Evolutionary conservation across 2,888 invertebrate genomes (phyloP).

Genomic region (Agrenia bidenticulata): DNA sequence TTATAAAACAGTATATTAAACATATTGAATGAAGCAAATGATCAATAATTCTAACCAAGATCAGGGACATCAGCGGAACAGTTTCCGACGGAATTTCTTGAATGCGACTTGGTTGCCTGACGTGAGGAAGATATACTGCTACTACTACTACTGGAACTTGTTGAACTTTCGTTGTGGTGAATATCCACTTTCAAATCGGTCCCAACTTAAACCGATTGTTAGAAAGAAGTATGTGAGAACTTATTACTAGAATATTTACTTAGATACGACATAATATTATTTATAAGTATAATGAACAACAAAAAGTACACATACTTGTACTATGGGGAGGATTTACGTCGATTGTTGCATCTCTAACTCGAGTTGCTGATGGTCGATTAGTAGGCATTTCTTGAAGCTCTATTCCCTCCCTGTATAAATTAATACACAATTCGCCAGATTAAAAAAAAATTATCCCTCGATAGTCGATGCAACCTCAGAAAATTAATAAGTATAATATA

Average conservation of each 20-base stretch:
- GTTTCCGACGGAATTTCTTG: slow-evolving; percentile 31
- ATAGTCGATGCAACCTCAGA: background rate
- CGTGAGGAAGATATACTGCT: slow-evolving; percentile 53
- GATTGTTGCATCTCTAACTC: slow-evolving; percentile 29
- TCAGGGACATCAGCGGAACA: background rate
- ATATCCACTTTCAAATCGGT: slow-evolving; percentile 89
- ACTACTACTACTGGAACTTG: slow-evolving; percentile 63
- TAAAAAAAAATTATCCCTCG: background rate
- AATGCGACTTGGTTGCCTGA: slow-evolving; percentile 37
- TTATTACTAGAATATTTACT: background rate
- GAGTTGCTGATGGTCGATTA: slow-evolving; percentile 45
- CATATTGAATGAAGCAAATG: background rate
- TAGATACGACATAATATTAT: background rate
- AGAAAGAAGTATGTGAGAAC: slow-evolving; percentile 10
- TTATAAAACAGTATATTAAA: too few species aligned
- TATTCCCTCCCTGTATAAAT: slow-evolving; percentile 69
- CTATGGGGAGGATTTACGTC: slow-evolving; percentile 30
- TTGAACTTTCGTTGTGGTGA: slow-evolving; percentile 86
- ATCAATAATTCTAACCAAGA: background rate
- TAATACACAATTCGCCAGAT: background rate
- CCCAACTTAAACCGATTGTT: slow-evolving; percentile 35
- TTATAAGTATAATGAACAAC: background rate
- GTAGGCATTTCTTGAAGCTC: slow-evolving; percentile 72
- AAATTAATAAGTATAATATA: background rate
- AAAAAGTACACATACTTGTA: slow-evolving; percentile 21